Evolutionary conservation across 2,888 invertebrate species (phyloP).

Genomic region (Labia minor): DNA sequence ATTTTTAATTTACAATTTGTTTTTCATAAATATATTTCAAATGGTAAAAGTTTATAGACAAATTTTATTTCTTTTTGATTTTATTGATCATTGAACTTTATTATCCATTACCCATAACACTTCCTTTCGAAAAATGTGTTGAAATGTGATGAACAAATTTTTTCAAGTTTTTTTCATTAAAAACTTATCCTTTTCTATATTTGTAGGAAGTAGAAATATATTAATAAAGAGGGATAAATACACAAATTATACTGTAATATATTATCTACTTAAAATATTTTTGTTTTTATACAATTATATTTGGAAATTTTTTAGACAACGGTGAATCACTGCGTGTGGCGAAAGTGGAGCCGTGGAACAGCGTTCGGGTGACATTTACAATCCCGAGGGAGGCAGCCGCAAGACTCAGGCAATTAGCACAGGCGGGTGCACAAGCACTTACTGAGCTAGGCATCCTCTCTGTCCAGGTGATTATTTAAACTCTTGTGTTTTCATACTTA

Average conservation of each 20-base stretch:
- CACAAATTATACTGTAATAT: background rate
- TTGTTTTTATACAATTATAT: too few relatives aligned
- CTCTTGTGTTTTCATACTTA: background rate
- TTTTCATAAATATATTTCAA: too few relatives aligned
- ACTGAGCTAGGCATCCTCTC: constrained; percentile 88
- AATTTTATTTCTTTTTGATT: too few relatives aligned
- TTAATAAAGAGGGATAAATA: background rate
- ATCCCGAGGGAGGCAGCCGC: constrained; percentile 93
- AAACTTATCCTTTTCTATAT: background rate
- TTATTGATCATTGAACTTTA: too few relatives aligned
- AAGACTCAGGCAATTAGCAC: constrained; percentile 80
- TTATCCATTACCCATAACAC: too few relatives aligned
- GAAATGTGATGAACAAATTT: too few relatives aligned
- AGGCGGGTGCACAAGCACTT: constrained; percentile 78
- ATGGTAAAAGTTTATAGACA: too few relatives aligned
- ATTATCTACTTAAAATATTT: too few relatives aligned
- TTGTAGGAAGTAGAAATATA: background rate
- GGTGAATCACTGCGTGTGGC: constrained; percentile 50
- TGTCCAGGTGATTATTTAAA: constrained; percentile 65
- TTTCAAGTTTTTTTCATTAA: too few relatives aligned
- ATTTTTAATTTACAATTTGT: too few relatives aligned
- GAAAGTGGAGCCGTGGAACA: constrained; percentile 96
- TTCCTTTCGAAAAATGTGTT: too few relatives aligned
- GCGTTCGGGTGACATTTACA: constrained; percentile 93
- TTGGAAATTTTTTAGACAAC: constrained; percentile 38